Conservation (phyloP, 2,888 invertebrate species). For the Drosophila nr. perissopoda region DNA sequence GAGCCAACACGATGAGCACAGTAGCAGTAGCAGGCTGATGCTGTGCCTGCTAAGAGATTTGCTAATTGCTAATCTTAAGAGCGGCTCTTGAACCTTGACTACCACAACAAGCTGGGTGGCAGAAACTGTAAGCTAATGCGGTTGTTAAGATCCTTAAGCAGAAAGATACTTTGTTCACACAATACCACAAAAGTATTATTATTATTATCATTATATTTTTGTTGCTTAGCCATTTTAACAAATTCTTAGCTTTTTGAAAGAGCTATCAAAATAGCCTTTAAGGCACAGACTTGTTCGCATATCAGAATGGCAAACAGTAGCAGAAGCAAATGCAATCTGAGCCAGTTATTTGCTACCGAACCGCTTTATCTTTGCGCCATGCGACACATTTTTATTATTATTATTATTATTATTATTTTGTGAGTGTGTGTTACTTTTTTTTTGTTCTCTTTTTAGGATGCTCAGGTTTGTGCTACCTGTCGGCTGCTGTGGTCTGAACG, state of each 20-base stretch:
- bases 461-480: slow-evolving; percentile 68
- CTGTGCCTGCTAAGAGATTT: slow-evolving; percentile 47
- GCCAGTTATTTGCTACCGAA: slow-evolving; percentile 60
- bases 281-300: neutral
- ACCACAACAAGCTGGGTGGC: neutral
- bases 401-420: slow-evolving; percentile 32
- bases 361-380: slow-evolving; percentile 64
- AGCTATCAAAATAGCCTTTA: neutral
- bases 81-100: slow-evolving; percentile 1
- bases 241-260: neutral
- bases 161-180: neutral
- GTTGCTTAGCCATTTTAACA: neutral
- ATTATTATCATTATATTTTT: neutral
- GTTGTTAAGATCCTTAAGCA: neutral
- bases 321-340: slow-evolving; percentile 58
- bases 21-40: slow-evolving; percentile 28
- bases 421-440: slow-evolving; percentile 5
- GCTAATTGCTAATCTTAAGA: slow-evolving; percentile 61
- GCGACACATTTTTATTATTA: slow-evolving; percentile 62
- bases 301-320: slow-evolving; percentile 36
- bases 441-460: slow-evolving; percentile 34
- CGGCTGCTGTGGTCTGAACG: slow-evolving; percentile 34
- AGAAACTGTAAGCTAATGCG: neutral
- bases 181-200: neutral
- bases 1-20: slow-evolving; percentile 34